Evolutionary conservation across 2,888 invertebrate genomes (phyloP), one percentile per base, ranked within the genome.

Genomic region (Drosophila maculinotata): DNA sequence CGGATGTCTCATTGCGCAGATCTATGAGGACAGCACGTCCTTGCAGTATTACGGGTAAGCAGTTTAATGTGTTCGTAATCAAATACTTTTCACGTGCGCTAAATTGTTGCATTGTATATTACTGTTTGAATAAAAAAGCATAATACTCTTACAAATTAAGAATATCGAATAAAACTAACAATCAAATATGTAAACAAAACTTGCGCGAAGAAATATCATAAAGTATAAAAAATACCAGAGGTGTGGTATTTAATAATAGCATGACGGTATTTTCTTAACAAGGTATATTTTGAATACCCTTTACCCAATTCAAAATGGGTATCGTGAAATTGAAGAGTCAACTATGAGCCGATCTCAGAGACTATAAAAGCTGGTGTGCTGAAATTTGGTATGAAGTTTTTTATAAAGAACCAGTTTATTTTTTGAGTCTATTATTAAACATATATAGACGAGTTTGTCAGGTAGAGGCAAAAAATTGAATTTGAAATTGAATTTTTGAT

Each of bases 1-100:
- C 89, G 0, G 90, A 89, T 7, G 89, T 90, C 48, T 91, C 91
- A 66, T 91, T 91, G 2, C 79, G 74, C 1, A 92, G 69, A 75
- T 92, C 91, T 9, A 92, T 89, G 6, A 92, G 68, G n/a, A 91
- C 88, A 0, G 89, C 49, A 25, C 87, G 76, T 1, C 89, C 90
- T 36, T 83, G 70, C 6, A 91, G 58, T 48, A 91, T 51, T 1
- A 87, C 49, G 0, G 91, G 91, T 31, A 91, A 49, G 15, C 87
- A 86, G 12, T 85, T 83, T 0, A 91, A 69, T 2, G 89, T 90
- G 54, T 91, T 91, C n/a, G 80, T 67, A 20, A 90, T 69, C 1
- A 88, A 49, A 64, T 75, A 91, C 33, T 88, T 91, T 68, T 91
- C 91, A 33, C 88, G 90, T 2, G 76, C 54, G 9, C 76, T 74